Evolutionary conservation across 2,113 vertebrate genomes (phyloP).

Genomic region (Apteryx mantelli): DNA sequence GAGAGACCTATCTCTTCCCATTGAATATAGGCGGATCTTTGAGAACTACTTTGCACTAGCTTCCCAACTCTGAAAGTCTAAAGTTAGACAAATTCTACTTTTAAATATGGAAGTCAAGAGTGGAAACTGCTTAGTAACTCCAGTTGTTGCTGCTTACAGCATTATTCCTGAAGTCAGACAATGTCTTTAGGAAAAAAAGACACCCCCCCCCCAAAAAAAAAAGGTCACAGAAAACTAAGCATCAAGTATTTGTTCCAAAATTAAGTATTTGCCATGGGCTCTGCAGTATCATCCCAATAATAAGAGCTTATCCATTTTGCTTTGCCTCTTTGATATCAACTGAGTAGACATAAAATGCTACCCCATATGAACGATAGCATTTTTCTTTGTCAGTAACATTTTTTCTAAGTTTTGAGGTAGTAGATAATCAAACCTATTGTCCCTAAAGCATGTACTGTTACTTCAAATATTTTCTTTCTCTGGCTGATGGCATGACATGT

Average conservation of each 20-base stretch:
- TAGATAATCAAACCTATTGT: not conserved
- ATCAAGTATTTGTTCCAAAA: not conserved
- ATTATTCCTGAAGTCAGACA: not conserved
- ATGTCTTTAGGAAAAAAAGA: not conserved
- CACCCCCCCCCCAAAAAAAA: not conserved
- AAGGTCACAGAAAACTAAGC: not conserved
- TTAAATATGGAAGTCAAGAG: not conserved
- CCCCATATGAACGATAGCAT: not conserved
- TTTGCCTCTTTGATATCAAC: not conserved
- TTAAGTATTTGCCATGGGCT: not conserved
- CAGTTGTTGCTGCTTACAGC: not conserved
- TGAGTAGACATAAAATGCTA: not conserved
- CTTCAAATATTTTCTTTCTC: conserved; percentile 25
- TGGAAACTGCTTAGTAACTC: not conserved
- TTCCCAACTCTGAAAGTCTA: not conserved
- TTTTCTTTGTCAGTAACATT: not conserved
- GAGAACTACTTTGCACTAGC: not conserved
- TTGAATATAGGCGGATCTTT: not conserved
- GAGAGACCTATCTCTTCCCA: not conserved
- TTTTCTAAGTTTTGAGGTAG: not conserved
- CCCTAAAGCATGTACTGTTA: not conserved
- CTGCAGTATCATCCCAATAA: not conserved
- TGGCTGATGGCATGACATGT: not conserved
- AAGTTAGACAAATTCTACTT: not conserved
- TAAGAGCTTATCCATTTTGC: not conserved